These are phyloP conservation scores for Erpobdella octoculata DNA, from an alignment of 2,888 invertebrate genomes.

Conservation along the genomic window DNA sequence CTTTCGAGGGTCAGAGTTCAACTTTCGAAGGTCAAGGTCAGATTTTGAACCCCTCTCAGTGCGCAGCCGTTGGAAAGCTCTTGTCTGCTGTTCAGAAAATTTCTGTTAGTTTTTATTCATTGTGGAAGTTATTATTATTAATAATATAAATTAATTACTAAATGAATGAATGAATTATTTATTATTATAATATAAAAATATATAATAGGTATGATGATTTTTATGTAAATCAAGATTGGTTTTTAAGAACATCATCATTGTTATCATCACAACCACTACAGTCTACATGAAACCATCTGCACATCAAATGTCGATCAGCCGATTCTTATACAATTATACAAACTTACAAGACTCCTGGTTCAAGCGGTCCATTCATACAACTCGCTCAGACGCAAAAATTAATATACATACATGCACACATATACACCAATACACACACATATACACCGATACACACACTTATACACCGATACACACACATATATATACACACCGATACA, in stretches of 20 bases:
- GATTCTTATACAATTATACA: no score
- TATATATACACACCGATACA: no score
- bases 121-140: background rate
- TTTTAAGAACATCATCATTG: no score
- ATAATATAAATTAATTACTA: background rate
- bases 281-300: no score
- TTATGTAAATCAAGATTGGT: no score
- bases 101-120: background rate
- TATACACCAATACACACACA: background rate
- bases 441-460: background rate
- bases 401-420: background rate
- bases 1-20: background rate
- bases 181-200: background rate
- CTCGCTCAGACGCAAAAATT: background rate
- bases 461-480: background rate
- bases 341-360: no score
- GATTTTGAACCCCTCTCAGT: background rate
- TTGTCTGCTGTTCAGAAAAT: background rate
- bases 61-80: background rate
- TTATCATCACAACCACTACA: no score
- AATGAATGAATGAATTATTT: background rate
- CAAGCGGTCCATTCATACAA: no score
- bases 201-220: no score
- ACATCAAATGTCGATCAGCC: no score
- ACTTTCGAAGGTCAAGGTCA: conserved; percentile 13